Base-by-base conservation (phyloP, 2,797 vertebrate genomes). In the Coregonus suidteri region DNA sequence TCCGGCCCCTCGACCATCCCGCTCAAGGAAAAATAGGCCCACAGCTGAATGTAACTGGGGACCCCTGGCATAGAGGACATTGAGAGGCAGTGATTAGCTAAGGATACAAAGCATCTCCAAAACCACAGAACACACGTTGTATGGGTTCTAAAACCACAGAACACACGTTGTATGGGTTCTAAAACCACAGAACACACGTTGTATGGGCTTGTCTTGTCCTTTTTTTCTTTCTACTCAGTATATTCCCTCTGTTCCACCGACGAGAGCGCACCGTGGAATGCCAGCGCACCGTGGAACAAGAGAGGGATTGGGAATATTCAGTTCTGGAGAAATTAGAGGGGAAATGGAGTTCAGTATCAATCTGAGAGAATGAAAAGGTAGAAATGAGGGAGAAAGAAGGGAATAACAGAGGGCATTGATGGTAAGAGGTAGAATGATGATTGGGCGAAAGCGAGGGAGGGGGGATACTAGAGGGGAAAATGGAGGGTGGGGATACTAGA, bases 351-450 rank as follows among this genome's bases (percentile, higher is more conserved):
- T 20, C 53, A 37, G 25, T 59, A 56, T 13, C 4, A 73, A 30
- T 73, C 30, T 54, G 53, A 73, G 53, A 73, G n/a, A 5, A 65
- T 25, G 67, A 67, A 59, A 47, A 78, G 79, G 69, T 59, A 31
- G 71, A 51, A 53, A 4, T 7, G 66, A 59, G 47, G 7, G 14
- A 6, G 54, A 71, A 75, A 25, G 31, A 65, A 16, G 62, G 75
- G 14, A 47, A 56, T 41, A 71, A 71, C n/a, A 80, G 75, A 25
- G 62, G 74, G 20, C n/a, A 52, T 67, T 56, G 65, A 77, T 52
- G 47, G 72, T 34, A 54, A 77, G 73, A 70, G 77, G 41, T 47
- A 47, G 66, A 66, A 6, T 1, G 18, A 11, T 16, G 37, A 56
- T 18, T 25, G 31, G 73, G 77, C 52, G 74, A 71, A 7, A 30